Conservation (phyloP, 2,888 invertebrate species). For the Trissolcus japonicus region DNA sequence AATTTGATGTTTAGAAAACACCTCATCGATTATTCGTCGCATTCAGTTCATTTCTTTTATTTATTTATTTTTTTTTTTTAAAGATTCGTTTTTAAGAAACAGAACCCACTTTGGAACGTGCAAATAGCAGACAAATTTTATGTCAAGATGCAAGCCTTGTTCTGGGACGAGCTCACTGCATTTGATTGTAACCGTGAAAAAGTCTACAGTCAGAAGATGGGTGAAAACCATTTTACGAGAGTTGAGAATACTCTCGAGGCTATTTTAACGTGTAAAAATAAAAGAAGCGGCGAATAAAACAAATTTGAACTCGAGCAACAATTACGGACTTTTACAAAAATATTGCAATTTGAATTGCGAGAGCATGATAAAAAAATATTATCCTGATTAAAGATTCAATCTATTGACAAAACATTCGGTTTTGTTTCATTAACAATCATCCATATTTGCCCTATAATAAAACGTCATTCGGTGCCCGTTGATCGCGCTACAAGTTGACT, state of each 20-base stretch:
- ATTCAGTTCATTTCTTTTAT: too few relatives aligned
- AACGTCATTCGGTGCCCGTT: not conserved
- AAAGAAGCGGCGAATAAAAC: slow-evolving; percentile 30
- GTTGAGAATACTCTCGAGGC: slow-evolving; percentile 36
- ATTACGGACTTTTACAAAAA: slow-evolving; percentile 20
- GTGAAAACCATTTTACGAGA: slow-evolving; percentile 47
- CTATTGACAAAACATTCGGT: too few relatives aligned
- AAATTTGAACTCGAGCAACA: slow-evolving; percentile 41
- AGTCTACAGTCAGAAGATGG: slow-evolving; percentile 39
- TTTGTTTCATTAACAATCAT: not conserved
- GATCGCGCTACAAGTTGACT: slow-evolving; percentile 15
- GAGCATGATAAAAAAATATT: too few relatives aligned
- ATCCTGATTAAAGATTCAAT: too few relatives aligned
- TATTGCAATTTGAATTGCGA: too few relatives aligned
- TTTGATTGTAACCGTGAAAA: slow-evolving; percentile 42
- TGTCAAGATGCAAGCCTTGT: slow-evolving; percentile 31
- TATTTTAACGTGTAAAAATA: slow-evolving; percentile 48
- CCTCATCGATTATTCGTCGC: too few relatives aligned
- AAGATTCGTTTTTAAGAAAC: not conserved
- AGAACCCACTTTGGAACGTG: not conserved
- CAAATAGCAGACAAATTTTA: slow-evolving; percentile 15
- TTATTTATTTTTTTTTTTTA: too few relatives aligned
- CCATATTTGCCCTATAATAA: slow-evolving; percentile 7
- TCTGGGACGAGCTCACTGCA: slow-evolving; percentile 37
- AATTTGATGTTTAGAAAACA: too few relatives aligned